phyloP scores from a whole-genome alignment of 2,113 vertebrate species.

The Aix galericulata region DNA sequence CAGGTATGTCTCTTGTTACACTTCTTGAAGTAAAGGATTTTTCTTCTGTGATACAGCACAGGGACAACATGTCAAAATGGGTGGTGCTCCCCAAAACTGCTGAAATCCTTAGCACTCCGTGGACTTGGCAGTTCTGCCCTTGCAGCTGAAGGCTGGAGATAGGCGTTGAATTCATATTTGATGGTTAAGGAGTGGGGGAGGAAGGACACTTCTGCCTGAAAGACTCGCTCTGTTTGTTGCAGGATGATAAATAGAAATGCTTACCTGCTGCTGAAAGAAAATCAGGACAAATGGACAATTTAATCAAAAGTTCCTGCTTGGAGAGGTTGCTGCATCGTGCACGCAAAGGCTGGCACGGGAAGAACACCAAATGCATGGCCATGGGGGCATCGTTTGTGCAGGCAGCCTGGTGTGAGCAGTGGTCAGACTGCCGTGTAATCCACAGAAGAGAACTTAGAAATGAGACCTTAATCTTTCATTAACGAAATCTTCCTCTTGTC shows the following conservation, averaged over 20 bases:
- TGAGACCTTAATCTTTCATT: background rate
- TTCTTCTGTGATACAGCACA: background rate
- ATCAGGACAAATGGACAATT: background rate
- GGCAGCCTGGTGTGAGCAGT: background rate
- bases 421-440: background rate
- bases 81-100: background rate
- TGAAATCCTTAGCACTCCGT: background rate
- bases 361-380: background rate
- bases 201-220: background rate
- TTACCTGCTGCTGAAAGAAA: background rate
- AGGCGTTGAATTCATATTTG: background rate
- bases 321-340: background rate
- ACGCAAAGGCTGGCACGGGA: background rate
- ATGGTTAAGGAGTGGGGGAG: background rate
- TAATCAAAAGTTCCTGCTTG: background rate
- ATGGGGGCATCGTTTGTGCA: background rate
- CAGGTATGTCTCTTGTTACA: background rate
- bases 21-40: background rate
- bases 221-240: background rate
- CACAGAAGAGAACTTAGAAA: background rate
- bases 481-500: background rate
- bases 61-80: background rate
- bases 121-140: background rate
- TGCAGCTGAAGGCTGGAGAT: background rate
- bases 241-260: background rate